A percentile compares a stretch with the other conserved stretches of the same genome.
Evolutionary conservation across 2,797 vertebrate species (phyloP).

Genomic region (Onychomys torridus): DNA sequence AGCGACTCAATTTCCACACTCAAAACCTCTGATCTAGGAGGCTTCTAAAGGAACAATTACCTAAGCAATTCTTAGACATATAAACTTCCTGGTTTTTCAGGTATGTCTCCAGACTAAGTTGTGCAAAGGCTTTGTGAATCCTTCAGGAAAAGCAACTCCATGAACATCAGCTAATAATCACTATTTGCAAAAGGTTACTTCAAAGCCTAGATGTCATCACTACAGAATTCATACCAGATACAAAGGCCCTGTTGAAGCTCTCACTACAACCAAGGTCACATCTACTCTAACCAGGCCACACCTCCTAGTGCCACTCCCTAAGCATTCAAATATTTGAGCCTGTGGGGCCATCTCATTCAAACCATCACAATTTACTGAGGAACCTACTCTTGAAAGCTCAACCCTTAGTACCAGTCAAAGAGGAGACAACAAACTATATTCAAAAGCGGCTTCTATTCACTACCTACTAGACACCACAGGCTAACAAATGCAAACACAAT

Average conservation of each 20-base stretch:
- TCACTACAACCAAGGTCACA: neutral
- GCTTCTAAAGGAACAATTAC: neutral
- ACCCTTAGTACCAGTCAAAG: neutral
- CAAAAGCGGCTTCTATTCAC: neutral
- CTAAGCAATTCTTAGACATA: neutral
- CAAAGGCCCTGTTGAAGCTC: neutral
- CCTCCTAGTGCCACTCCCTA: neutral
- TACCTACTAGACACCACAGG: neutral
- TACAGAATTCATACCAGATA: neutral
- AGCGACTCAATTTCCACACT: neutral
- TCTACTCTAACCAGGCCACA: neutral
- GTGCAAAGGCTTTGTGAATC: neutral
- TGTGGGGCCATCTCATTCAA: neutral
- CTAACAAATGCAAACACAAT: neutral
- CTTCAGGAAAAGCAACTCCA: neutral
- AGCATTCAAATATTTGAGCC: neutral
- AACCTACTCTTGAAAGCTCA: neutral
- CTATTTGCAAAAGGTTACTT: neutral
- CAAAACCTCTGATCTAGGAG: neutral
- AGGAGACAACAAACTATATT: neutral
- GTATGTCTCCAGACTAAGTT: neutral
- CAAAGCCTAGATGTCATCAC: neutral
- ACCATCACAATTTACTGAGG: neutral
- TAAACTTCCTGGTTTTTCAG: neutral
- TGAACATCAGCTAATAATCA: neutral